phyloP scores from a whole-genome alignment of 2,113 vertebrate genomes.

The Mobula birostris region DNA sequence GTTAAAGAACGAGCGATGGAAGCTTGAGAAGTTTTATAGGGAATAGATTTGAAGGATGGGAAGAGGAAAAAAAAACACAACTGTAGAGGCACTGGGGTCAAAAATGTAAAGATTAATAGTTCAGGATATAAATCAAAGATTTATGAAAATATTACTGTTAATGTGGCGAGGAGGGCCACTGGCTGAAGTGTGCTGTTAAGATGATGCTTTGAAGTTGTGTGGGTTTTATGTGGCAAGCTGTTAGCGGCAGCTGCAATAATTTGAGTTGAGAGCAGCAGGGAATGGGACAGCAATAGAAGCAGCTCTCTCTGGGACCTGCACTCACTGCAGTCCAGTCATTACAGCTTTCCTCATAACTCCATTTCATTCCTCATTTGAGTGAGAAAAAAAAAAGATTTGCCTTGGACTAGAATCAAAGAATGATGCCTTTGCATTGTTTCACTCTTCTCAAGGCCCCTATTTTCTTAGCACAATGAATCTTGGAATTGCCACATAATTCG shows the following conservation, averaged over 20 bases:
- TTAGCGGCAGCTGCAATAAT: slow-evolving; percentile 21
- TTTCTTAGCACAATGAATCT: not conserved
- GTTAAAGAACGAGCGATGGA: not conserved
- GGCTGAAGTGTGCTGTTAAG: slow-evolving; percentile 24
- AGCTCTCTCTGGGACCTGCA: not conserved
- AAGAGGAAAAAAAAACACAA: not conserved
- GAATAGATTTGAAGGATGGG: not conserved
- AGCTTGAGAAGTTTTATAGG: not conserved
- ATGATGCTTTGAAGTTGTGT: slow-evolving; percentile 31
- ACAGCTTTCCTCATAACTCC: not conserved
- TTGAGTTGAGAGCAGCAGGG: slow-evolving; percentile 1
- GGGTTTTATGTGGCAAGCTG: slow-evolving; percentile 20
- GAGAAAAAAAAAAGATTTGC: not conserved
- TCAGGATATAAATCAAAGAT: slow-evolving; percentile 9
- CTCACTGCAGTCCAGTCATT: not conserved
- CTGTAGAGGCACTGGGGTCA: not conserved
- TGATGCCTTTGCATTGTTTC: not conserved
- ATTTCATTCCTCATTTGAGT: not conserved
- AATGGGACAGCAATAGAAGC: not conserved
- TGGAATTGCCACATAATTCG: not conserved
- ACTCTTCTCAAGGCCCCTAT: not conserved
- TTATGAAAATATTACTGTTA: slow-evolving; percentile 33
- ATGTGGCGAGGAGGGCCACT: slow-evolving; percentile 12
- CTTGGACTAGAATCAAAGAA: not conserved
- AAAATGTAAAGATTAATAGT: slow-evolving; percentile 4